A percentile compares a stretch with the other conserved stretches of the same genome.
These are phyloP conservation scores for Conus betulinus DNA, from an alignment of 1,140 invertebrate species.

Conservation along the genomic window DNA sequence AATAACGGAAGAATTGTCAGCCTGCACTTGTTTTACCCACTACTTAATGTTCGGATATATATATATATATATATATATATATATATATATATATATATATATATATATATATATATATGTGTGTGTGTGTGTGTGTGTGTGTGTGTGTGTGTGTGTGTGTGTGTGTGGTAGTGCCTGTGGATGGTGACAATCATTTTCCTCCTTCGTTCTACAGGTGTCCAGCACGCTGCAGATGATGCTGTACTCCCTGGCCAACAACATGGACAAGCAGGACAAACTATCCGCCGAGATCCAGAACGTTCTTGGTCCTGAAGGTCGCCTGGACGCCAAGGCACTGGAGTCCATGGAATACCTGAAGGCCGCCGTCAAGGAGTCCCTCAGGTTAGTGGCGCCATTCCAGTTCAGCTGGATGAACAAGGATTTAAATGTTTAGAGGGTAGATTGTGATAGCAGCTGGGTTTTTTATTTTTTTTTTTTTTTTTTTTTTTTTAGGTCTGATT, in stretches of 20 bases:
- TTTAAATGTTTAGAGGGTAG: not conserved
- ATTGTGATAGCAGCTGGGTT: not conserved
- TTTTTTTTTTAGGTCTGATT: not conserved
- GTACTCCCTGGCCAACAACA: constrained; percentile 85
- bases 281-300: constrained; percentile 81
- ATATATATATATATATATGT: too few relatives aligned
- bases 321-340: constrained; percentile 80
- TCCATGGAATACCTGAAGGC: constrained; percentile 85
- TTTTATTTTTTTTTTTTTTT: too few relatives aligned
- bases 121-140: too few relatives aligned
- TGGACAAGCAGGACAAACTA: constrained; percentile 76
- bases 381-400: constrained; percentile 49
- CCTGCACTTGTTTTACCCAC: too few relatives aligned
- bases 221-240: constrained; percentile 88
- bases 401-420: not conserved
- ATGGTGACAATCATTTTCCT: too few relatives aligned
- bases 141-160: too few relatives aligned
- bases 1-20: too few relatives aligned
- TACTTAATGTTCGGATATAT: too few relatives aligned
- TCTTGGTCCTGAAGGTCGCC: constrained; percentile 75
- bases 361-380: constrained; percentile 88
- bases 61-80: too few relatives aligned
- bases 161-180: too few relatives aligned
- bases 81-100: too few relatives aligned
- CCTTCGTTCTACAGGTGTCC: constrained; percentile 80